Percentiles rank a stretch among this genome's conserved stretches.
These are phyloP conservation scores for Aeoliscus strigatus DNA, from an alignment of 2,797 vertebrate species.

Conservation along the genomic window DNA sequence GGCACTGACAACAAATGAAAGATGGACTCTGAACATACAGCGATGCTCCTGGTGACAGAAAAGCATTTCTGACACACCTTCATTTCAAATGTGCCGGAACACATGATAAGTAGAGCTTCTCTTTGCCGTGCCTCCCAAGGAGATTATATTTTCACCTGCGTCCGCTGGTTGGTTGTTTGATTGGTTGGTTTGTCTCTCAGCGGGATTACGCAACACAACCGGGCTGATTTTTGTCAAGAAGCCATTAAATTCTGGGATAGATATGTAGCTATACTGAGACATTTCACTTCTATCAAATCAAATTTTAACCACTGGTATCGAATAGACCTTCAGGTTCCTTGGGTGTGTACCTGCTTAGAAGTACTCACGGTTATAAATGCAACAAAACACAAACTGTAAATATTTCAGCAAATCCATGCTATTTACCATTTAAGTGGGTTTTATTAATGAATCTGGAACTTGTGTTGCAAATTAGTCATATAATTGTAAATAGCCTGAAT, in stretches of 20 bases:
- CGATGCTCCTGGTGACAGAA: slow-evolving; percentile 11
- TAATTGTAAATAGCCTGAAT: slow-evolving; percentile 57
- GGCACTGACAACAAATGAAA: slow-evolving; percentile 21
- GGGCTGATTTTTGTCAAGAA: too few relatives aligned
- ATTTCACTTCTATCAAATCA: too few relatives aligned
- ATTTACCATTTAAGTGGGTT: slow-evolving; percentile 41
- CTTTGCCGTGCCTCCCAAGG: slow-evolving; percentile 4
- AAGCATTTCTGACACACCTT: slow-evolving; percentile 13
- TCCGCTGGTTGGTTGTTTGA: too few relatives aligned
- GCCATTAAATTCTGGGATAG: too few relatives aligned
- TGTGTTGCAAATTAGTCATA: slow-evolving; percentile 54
- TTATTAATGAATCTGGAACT: slow-evolving; percentile 40
- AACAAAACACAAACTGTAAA: slow-evolving; percentile 26
- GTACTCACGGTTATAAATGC: slow-evolving; percentile 8
- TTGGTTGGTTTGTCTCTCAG: too few relatives aligned
- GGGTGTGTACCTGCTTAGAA: neutral
- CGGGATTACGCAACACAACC: too few relatives aligned
- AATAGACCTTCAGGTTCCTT: too few relatives aligned
- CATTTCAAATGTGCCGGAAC: slow-evolving; percentile 22
- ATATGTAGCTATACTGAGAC: too few relatives aligned
- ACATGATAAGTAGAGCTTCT: slow-evolving; percentile 11
- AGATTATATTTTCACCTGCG: neutral
- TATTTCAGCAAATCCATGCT: slow-evolving; percentile 40
- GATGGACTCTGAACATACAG: slow-evolving; percentile 11
- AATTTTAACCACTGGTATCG: too few relatives aligned